Evolutionary conservation across 2,888 invertebrate genomes (phyloP).

Genomic region (Orthosia incerta): DNA sequence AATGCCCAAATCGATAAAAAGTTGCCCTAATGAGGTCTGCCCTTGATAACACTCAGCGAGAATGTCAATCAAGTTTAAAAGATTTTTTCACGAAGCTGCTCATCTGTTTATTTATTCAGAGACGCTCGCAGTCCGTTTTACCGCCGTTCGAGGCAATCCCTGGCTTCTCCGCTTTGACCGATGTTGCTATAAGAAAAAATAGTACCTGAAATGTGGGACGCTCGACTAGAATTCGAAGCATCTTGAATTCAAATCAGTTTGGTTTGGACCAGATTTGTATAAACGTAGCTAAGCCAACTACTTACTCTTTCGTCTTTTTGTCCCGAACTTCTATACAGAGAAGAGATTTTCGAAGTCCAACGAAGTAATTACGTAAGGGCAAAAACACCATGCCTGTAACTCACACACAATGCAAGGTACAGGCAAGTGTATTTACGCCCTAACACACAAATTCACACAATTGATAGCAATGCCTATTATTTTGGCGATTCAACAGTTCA

Average conservation of each 20-base stretch:
- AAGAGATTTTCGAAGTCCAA: not conserved
- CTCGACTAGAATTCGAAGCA: constrained; percentile 12
- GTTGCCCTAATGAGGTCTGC: constrained; percentile 43
- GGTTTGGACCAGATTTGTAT: not conserved
- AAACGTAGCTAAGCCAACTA: constrained; percentile 11
- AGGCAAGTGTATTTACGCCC: too few relatives aligned
- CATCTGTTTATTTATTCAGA: constrained; percentile 54
- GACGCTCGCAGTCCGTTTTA: constrained; percentile 26
- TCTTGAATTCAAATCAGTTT: not conserved
- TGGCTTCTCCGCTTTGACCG: constrained; percentile 19
- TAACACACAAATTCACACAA: too few relatives aligned
- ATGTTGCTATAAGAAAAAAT: constrained; percentile 16
- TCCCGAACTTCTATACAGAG: not conserved
- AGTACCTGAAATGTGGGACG: not conserved
- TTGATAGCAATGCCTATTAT: too few relatives aligned
- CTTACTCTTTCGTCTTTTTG: not conserved
- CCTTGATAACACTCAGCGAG: constrained; percentile 41
- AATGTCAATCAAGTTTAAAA: constrained; percentile 56
- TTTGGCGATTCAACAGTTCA: not conserved
- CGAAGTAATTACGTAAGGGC: too few relatives aligned
- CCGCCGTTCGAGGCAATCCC: constrained; percentile 23
- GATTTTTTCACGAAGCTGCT: constrained; percentile 51
- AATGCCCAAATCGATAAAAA: constrained; percentile 41
- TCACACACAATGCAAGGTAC: too few relatives aligned
- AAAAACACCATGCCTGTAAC: too few relatives aligned